These are phyloP conservation scores for Salvelinus alpinus DNA, from an alignment of 2,113 vertebrate species.

Conservation along the genomic window DNA sequence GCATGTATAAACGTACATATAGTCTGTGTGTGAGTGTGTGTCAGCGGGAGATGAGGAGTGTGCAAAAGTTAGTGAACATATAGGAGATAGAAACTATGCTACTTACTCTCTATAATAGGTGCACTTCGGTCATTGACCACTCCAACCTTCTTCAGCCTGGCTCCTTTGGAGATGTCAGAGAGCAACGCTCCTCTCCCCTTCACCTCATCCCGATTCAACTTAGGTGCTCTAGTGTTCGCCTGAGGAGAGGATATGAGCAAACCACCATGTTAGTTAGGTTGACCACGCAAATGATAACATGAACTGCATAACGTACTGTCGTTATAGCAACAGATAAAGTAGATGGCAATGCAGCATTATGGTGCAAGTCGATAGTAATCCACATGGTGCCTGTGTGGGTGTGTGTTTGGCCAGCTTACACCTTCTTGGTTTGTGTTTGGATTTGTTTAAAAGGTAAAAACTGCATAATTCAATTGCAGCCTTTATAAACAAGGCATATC, in stretches of 20 bases:
- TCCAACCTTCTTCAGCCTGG: conserved; percentile 84
- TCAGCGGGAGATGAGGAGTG: neutral
- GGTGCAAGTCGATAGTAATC: no score
- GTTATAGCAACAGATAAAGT: no score
- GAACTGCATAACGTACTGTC: neutral
- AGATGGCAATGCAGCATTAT: no score
- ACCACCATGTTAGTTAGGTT: neutral
- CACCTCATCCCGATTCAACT: conserved; percentile 77
- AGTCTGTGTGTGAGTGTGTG: no score
- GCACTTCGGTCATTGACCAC: conserved; percentile 87
- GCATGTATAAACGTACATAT: no score
- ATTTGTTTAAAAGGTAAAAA: no score
- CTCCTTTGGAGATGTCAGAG: conserved; percentile 90
- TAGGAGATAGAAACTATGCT: no score
- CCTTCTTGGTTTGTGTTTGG: no score
- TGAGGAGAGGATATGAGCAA: conserved; percentile 47
- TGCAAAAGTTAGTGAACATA: neutral
- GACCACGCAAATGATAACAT: neutral
- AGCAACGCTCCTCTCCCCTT: conserved; percentile 89
- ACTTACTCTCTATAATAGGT: conserved; percentile 90
- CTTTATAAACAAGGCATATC: no score
- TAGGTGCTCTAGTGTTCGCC: conserved; percentile 84
- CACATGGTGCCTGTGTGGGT: no score
- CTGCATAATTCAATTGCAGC: no score
- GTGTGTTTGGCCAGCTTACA: no score